Percentiles rank a stretch among this genome's conserved stretches.
These are phyloP conservation scores for Yponomeuta evonymella DNA, from an alignment of 2,888 invertebrate species.

Conservation along the genomic window DNA sequence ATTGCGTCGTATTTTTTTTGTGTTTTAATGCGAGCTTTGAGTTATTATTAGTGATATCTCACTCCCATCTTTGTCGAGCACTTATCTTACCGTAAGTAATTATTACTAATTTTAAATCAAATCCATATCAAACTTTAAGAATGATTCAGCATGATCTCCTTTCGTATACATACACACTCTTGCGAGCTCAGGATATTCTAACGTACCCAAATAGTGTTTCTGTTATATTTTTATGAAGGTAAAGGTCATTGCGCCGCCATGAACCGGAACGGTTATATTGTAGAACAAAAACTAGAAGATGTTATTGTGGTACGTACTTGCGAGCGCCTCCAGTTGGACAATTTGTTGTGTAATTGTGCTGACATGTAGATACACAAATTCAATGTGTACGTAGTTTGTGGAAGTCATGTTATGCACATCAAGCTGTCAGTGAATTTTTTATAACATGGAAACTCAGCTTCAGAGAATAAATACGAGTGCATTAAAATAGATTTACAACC, in stretches of 20 bases:
- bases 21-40: not conserved
- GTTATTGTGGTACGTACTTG: not conserved
- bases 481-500: too few relatives aligned
- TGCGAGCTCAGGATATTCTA: too few relatives aligned
- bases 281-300: not conserved
- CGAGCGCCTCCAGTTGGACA: not conserved
- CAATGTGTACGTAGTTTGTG: not conserved
- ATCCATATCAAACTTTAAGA: not conserved
- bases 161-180: not conserved
- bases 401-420: too few relatives aligned
- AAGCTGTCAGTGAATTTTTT: too few relatives aligned
- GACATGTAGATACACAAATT: not conserved
- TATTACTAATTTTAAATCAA: too few relatives aligned
- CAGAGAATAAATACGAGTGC: too few relatives aligned
- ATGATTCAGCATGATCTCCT: not conserved
- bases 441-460: too few relatives aligned
- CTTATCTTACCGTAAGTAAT: not conserved
- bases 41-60: not conserved
- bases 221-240: not conserved
- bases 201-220: not conserved
- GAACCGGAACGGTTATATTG: slow-evolving; percentile 60
- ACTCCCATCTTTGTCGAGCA: not conserved
- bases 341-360: not conserved
- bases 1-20: not conserved
- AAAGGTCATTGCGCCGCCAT: slow-evolving; percentile 71